Conservation (phyloP, 2,888 invertebrate genomes). For the Lampropteryx suffumata region DNA sequence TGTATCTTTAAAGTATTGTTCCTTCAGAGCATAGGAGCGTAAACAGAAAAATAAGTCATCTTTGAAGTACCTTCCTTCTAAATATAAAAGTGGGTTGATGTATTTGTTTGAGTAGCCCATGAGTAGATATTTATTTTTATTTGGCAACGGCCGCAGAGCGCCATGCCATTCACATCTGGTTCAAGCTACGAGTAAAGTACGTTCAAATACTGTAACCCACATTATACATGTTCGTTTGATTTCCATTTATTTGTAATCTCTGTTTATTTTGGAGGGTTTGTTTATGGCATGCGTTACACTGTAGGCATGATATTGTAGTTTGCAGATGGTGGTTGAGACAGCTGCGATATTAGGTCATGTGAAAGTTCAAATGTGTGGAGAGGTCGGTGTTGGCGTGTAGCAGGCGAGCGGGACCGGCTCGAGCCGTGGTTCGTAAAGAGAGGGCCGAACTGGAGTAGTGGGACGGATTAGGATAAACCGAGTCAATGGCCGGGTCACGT, state of each 20-base stretch:
- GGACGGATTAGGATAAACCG: constrained; percentile 81
- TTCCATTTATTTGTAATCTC: constrained; percentile 31
- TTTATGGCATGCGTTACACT: constrained; percentile 19
- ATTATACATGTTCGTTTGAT: constrained; percentile 38
- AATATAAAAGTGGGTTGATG: constrained; percentile 64
- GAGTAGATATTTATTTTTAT: constrained; percentile 72
- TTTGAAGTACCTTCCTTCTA: constrained; percentile 51
- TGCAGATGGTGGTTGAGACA: constrained; percentile 44
- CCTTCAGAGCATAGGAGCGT: constrained; percentile 26
- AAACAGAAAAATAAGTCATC: constrained; percentile 45
- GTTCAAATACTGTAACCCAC: constrained; percentile 39
- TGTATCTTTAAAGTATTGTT: constrained; percentile 23
- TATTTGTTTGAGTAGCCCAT: constrained; percentile 61
- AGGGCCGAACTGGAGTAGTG: constrained; percentile 77
- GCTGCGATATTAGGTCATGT: constrained; percentile 60
- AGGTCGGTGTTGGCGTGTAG: constrained; percentile 34
- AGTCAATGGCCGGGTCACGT: constrained; percentile 82
- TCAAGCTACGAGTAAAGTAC: constrained; percentile 20
- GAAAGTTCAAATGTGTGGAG: constrained; percentile 53
- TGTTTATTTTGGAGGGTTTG: constrained; percentile 19
- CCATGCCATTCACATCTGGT: constrained; percentile 49
- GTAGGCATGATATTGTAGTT: constrained; percentile 20
- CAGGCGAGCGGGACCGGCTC: constrained; percentile 41
- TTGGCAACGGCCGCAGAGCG: constrained; percentile 50
- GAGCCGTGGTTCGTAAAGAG: constrained; percentile 47